These are phyloP conservation scores for Lycophotia porphyrea DNA, from an alignment of 2,888 invertebrate species.

Conservation along the genomic window DNA sequence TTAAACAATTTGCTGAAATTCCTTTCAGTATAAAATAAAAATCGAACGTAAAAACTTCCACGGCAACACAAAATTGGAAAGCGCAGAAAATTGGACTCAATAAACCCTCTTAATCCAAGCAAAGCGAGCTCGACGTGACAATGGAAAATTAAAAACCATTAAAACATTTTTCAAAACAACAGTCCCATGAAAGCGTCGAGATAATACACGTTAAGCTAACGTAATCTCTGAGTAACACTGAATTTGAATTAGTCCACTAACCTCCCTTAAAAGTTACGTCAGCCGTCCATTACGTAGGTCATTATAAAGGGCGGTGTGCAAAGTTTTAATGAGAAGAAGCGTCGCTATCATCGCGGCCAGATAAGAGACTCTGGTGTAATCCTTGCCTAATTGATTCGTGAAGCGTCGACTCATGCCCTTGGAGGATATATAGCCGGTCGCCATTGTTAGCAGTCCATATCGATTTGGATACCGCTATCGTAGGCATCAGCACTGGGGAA, in stretches of 20 bases:
- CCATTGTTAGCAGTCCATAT: conserved; percentile 59
- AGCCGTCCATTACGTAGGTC: conserved; percentile 76
- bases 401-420: conserved; percentile 73
- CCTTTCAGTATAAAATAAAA: conserved; percentile 19
- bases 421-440: conserved; percentile 57
- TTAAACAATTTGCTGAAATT: conserved; percentile 18
- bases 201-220: conserved; percentile 63
- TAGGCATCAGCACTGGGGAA: conserved; percentile 55
- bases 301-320: conserved; percentile 77
- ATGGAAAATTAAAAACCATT: conserved; percentile 64
- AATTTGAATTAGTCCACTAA: conserved; percentile 73
- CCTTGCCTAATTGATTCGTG: conserved; percentile 82
- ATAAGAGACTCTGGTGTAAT: conserved; percentile 73
- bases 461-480: conserved; percentile 62
- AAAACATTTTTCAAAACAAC: conserved; percentile 62
- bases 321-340: conserved; percentile 84
- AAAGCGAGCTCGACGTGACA: conserved; percentile 50
- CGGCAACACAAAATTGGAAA: conserved; percentile 28
- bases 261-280: conserved; percentile 70
- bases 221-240: conserved; percentile 68
- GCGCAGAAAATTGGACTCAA: conserved; percentile 44
- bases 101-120: conserved; percentile 58
- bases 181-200: conserved; percentile 49
- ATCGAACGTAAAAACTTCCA: conserved; percentile 10
- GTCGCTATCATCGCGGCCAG: conserved; percentile 72